phyloP scores from a whole-genome alignment of 2,113 vertebrate genomes.

The Dicerorhinus sumatrensis region DNA sequence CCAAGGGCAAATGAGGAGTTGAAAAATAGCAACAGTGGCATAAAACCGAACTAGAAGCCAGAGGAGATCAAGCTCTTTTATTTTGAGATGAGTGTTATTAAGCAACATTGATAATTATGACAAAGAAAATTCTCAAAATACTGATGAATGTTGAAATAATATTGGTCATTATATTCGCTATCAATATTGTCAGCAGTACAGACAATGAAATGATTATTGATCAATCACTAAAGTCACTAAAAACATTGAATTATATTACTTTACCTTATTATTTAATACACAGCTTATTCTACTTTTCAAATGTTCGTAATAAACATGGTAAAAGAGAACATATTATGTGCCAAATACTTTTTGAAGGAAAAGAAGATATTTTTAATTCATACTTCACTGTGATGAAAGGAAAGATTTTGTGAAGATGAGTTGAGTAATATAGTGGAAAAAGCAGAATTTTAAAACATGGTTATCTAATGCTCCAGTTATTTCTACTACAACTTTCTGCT shows the following conservation, averaged over 20 bases:
- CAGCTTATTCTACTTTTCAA: background rate
- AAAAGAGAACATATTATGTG: background rate
- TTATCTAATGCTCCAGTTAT: background rate
- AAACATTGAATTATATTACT: background rate
- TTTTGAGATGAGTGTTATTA: background rate
- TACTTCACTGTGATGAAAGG: constrained; percentile 16
- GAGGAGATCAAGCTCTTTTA: background rate
- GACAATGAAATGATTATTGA: background rate
- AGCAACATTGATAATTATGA: background rate
- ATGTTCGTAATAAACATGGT: background rate
- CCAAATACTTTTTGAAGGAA: background rate
- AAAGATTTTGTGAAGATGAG: background rate
- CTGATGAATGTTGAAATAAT: background rate
- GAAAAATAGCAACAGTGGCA: background rate
- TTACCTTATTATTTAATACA: constrained; percentile 20
- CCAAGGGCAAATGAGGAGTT: background rate
- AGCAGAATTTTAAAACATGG: background rate
- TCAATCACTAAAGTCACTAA: background rate
- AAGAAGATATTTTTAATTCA: background rate
- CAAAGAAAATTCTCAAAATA: background rate
- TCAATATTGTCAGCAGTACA: background rate
- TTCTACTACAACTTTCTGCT: background rate
- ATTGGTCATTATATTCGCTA: background rate
- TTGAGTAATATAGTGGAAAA: background rate
- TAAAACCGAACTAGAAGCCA: background rate